A percentile compares a stretch with the other conserved stretches of the same genome.
These are phyloP conservation scores for Sebastes steindachneri DNA, from an alignment of 2,797 vertebrate species.

Conservation along the genomic window DNA sequence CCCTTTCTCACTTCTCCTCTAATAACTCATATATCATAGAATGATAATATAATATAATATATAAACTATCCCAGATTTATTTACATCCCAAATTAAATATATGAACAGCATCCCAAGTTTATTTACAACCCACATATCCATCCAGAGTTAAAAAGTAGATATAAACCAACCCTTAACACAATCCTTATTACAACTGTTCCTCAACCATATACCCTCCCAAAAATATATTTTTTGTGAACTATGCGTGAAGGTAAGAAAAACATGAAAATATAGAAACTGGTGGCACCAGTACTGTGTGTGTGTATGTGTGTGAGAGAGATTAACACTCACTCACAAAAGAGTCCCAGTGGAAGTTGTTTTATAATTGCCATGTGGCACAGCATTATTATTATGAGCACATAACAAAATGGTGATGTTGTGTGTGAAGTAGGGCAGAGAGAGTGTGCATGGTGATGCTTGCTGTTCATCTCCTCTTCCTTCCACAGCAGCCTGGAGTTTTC, in stretches of 20 bases:
- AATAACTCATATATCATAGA: no score
- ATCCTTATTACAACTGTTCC: no score
- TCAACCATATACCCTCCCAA: no score
- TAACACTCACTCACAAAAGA: background rate
- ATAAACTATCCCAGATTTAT: no score
- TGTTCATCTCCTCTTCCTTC: constrained; percentile 37
- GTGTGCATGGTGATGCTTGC: background rate
- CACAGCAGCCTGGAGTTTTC: constrained; percentile 49
- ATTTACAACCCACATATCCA: no score
- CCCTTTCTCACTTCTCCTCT: no score
- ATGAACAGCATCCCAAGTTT: no score
- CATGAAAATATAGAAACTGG: background rate
- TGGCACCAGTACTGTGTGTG: background rate
- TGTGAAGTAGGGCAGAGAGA: constrained; percentile 34
- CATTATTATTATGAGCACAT: background rate
- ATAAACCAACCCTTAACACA: no score
- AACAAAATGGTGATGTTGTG: constrained; percentile 28
- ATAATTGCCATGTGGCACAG: constrained; percentile 38
- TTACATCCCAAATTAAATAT: no score
- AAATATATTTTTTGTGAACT: constrained; percentile 50
- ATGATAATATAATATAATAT: no score
- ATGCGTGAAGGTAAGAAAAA: constrained; percentile 89
- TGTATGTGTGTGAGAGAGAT: background rate
- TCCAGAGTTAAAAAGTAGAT: no score
- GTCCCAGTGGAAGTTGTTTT: constrained; percentile 21